These are phyloP conservation scores for Aviceda subcristata DNA, from an alignment of 2,113 vertebrate genomes.

Conservation along the genomic window DNA sequence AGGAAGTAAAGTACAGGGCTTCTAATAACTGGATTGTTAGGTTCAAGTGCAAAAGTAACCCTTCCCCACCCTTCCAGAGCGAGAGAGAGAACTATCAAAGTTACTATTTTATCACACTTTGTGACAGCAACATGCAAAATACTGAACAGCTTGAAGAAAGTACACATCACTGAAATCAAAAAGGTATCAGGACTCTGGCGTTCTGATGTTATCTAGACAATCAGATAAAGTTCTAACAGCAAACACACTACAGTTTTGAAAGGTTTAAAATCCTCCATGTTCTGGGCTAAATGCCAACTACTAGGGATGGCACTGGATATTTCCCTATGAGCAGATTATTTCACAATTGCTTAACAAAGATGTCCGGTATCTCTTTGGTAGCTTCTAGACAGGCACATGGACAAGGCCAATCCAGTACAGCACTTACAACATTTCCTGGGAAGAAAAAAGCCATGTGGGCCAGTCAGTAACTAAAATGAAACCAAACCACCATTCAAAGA, in stretches of 20 bases:
- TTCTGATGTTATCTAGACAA: not conserved
- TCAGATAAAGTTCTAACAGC: not conserved
- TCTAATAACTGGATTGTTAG: not conserved
- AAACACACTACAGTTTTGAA: not conserved
- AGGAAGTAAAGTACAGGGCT: not conserved
- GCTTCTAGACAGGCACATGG: not conserved
- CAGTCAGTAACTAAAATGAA: not conserved
- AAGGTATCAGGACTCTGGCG: not conserved
- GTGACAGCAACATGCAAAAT: not conserved
- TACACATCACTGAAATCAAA: not conserved
- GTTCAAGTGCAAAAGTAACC: not conserved
- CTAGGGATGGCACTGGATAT: not conserved
- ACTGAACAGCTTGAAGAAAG: not conserved
- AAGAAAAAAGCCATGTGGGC: not conserved
- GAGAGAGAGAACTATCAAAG: not conserved
- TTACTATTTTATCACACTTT: not conserved
- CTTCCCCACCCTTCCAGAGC: not conserved
- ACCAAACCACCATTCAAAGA: not conserved
- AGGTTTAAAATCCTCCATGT: not conserved
- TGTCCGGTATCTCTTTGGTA: not conserved
- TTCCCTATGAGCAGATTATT: not conserved
- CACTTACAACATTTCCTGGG: not conserved
- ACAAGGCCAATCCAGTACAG: not conserved
- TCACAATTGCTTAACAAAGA: not conserved
- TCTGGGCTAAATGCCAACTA: not conserved